phyloP scores from a whole-genome alignment of 2,113 vertebrate species.

The Setophaga coronata region DNA sequence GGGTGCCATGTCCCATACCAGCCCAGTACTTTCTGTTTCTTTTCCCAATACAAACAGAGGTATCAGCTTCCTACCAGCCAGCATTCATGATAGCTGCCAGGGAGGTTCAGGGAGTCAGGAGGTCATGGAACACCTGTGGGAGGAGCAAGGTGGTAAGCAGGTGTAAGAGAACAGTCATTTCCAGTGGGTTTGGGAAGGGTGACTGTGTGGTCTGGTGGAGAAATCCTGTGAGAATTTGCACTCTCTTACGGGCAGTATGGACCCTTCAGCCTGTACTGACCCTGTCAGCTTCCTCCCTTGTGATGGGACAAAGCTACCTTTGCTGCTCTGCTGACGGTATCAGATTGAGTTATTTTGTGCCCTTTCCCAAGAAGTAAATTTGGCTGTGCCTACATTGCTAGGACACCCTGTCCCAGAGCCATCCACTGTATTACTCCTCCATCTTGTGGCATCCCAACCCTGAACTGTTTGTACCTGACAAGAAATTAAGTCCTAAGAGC shows the following conservation, averaged over 20 bases:
- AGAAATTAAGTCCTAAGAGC: not conserved
- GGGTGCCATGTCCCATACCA: not conserved
- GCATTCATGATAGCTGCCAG: fast-evolving
- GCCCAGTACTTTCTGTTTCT: not conserved
- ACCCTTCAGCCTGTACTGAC: fast-evolving
- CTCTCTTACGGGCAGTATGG: fast-evolving
- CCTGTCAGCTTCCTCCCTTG: not conserved
- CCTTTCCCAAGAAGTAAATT: not conserved
- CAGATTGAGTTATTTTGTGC: not conserved
- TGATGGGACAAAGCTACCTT: not conserved
- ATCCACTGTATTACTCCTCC: fast-evolving
- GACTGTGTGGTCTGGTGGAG: not conserved
- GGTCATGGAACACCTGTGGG: fast-evolving
- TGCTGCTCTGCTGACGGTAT: not conserved
- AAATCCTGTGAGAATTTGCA: not conserved
- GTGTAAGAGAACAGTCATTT: not conserved
- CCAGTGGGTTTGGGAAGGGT: not conserved
- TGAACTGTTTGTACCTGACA: not conserved
- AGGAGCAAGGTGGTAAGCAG: not conserved
- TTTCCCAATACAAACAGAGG: not conserved
- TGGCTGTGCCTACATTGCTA: not conserved
- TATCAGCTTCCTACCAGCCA: not conserved
- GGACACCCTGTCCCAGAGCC: not conserved
- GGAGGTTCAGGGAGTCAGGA: not conserved
- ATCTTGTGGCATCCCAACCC: not conserved